phyloP scores from a whole-genome alignment of 2,113 vertebrate species.

The Chascanopsetta lugubris region DNA sequence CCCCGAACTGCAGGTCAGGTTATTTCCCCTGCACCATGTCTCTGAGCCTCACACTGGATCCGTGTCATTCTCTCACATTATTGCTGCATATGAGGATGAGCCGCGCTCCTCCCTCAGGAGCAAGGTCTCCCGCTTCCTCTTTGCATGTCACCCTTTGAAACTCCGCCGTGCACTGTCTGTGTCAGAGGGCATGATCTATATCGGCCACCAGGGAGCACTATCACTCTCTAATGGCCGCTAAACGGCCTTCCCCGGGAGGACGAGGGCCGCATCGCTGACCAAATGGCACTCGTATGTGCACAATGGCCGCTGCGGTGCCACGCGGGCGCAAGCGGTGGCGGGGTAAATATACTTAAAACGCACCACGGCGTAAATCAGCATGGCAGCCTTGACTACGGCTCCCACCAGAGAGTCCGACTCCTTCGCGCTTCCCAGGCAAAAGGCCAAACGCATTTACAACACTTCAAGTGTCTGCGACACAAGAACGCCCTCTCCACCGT shows the following conservation, averaged over 20 bases:
- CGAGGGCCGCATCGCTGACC: conserved; percentile 59
- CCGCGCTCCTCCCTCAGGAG: not conserved
- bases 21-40: not conserved
- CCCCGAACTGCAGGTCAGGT: not conserved
- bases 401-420: conserved; percentile 69
- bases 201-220: conserved; percentile 78
- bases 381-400: conserved; percentile 64
- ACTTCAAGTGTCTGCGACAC: conserved; percentile 88
- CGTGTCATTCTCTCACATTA: not conserved
- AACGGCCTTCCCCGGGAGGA: conserved; percentile 53
- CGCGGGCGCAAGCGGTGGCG: conserved; percentile 29
- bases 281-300: conserved; percentile 58
- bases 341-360: conserved; percentile 69
- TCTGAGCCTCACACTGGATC: not conserved
- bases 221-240: conserved; percentile 68
- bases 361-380: conserved; percentile 46
- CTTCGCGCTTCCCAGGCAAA: conserved; percentile 85
- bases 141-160: conserved; percentile 12
- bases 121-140: not conserved
- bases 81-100: conserved; percentile 3
- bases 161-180: conserved; percentile 14
- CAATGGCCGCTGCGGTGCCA: conserved; percentile 23
- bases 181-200: conserved; percentile 67
- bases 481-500: conserved; percentile 82
- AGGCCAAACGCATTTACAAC: conserved; percentile 94